Percentiles rank a stretch among this genome's conserved stretches.
phyloP scores from a whole-genome alignment of 2,888 invertebrate genomes.

The Chironomus tentans region DNA sequence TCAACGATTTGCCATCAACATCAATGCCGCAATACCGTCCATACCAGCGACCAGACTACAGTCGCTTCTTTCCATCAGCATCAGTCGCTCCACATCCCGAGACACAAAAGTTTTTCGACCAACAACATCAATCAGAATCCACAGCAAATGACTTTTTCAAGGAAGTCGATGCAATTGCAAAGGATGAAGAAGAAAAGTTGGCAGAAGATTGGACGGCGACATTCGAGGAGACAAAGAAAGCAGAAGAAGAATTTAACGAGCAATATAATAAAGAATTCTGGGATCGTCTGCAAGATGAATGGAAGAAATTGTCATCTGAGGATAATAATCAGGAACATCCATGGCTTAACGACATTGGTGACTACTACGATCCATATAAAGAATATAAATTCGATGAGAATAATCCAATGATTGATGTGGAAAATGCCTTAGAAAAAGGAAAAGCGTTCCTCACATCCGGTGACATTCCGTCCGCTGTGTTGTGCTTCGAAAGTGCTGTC shows the following conservation, averaged over 20 bases:
- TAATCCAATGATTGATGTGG: conserved; percentile 72
- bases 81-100: not conserved
- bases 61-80: not conserved
- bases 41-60: conserved; percentile 15
- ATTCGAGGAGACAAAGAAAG: conserved; percentile 44
- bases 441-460: conserved; percentile 72
- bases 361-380: conserved; percentile 54
- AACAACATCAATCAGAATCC: conserved; percentile 29
- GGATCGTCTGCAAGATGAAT: conserved; percentile 61
- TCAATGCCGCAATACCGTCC: conserved; percentile 12
- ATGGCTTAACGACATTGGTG: conserved; percentile 62
- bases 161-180: conserved; percentile 43
- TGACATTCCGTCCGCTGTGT: conserved; percentile 89
- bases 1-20: not conserved
- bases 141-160: conserved; percentile 35
- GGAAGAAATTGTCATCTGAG: conserved; percentile 61
- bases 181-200: conserved; percentile 25
- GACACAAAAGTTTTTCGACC: conserved; percentile 35
- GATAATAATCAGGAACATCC: conserved; percentile 44
- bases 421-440: conserved; percentile 77
- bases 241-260: conserved; percentile 46
- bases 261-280: conserved; percentile 55
- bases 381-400: conserved; percentile 73
- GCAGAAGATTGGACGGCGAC: conserved; percentile 53
- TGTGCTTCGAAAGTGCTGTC: conserved; percentile 93